Conservation (phyloP, 1,140 invertebrate species). For the Sinella curviseta region DNA sequence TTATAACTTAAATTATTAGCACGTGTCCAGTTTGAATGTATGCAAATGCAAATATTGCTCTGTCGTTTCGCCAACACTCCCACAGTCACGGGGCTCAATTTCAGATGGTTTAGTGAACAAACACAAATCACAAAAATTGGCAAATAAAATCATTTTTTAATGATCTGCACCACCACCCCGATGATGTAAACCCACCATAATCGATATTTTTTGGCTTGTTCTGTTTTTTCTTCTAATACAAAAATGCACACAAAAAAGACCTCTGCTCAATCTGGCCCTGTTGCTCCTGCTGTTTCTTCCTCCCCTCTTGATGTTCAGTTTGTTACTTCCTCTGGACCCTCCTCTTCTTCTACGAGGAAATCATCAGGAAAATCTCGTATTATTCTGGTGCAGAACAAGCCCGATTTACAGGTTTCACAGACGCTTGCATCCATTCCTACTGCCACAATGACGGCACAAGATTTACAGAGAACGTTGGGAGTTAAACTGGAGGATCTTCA, state of each 20-base stretch:
- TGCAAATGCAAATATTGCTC: background rate
- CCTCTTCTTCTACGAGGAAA: background rate
- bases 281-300: slow-evolving; percentile 22
- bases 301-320: slow-evolving; percentile 24
- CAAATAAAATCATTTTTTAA: too few relatives aligned
- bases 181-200: background rate
- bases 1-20: background rate
- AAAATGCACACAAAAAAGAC: background rate
- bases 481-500: slow-evolving; percentile 49
- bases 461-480: slow-evolving; percentile 44
- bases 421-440: slow-evolving; percentile 45
- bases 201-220: background rate
- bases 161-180: background rate
- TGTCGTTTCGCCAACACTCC: background rate
- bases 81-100: background rate
- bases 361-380: slow-evolving; percentile 21
- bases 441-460: slow-evolving; percentile 36
- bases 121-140: background rate
- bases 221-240: background rate
- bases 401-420: slow-evolving; percentile 45
- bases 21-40: background rate
- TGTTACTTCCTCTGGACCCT: background rate
- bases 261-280: background rate
- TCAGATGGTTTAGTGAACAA: background rate
- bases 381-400: slow-evolving; percentile 34